A percentile compares a stretch with the other conserved stretches of the same genome.
Evolutionary conservation across 2,113 vertebrate genomes (phyloP).

Genomic region (Dascyllus trimaculatus): DNA sequence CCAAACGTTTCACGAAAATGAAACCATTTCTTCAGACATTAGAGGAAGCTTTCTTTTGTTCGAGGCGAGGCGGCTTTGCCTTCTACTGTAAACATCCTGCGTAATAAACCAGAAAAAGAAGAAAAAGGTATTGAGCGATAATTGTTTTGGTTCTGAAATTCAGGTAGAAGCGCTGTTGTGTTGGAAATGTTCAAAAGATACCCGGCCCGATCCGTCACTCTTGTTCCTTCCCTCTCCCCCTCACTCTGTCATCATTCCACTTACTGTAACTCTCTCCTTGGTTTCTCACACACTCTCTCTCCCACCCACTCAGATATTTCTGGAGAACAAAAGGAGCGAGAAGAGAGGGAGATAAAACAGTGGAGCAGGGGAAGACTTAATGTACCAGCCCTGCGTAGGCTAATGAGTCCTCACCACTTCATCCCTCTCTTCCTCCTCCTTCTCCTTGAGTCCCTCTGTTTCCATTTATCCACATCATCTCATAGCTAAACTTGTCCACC

Average conservation of each 20-base stretch:
- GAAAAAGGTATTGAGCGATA: not conserved
- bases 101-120: too few relatives aligned
- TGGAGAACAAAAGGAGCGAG: constrained; percentile 78
- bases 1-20: constrained; percentile 10
- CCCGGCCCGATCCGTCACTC: constrained; percentile 44
- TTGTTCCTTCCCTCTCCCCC: constrained; percentile 48
- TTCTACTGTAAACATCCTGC: not conserved
- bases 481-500: constrained; percentile 63
- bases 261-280: constrained; percentile 61
- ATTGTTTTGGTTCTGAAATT: not conserved
- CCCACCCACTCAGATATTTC: constrained; percentile 79
- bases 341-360: constrained; percentile 62
- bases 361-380: constrained; percentile 60
- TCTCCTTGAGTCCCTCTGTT: constrained; percentile 18
- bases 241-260: constrained; percentile 70
- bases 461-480: constrained; percentile 66
- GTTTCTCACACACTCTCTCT: constrained; percentile 60
- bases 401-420: constrained; percentile 72
- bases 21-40: not conserved
- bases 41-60: not conserved
- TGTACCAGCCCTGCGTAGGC: constrained; percentile 71
- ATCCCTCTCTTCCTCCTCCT: constrained; percentile 18
- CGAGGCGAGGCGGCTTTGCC: not conserved
- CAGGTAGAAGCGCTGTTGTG: not conserved
- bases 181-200: constrained; percentile 25